Evolutionary conservation across 2,797 vertebrate species (phyloP).

Genomic region (Aphelocoma californica): DNA sequence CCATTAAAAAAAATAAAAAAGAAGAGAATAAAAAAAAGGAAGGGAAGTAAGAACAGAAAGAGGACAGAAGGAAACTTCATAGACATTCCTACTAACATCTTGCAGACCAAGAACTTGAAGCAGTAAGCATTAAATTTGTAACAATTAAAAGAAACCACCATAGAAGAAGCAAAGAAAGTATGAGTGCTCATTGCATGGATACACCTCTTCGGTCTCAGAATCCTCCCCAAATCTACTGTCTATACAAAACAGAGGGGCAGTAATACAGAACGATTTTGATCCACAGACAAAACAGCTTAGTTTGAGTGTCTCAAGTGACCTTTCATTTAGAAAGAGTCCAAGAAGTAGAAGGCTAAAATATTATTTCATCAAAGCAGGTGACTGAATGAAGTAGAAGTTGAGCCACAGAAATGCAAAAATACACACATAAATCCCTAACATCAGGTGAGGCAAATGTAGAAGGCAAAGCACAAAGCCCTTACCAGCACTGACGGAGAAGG

Average conservation of each 20-base stretch:
- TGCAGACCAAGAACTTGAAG: not conserved
- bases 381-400: not conserved
- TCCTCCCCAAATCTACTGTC: not conserved
- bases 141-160: not conserved
- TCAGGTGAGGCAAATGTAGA: not conserved
- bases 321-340: not conserved
- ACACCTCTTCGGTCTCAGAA: not conserved
- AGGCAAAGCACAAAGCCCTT: not conserved
- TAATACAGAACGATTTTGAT: not conserved
- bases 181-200: not conserved
- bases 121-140: not conserved
- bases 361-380: not conserved
- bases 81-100: not conserved
- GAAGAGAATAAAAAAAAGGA: not conserved
- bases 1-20: not conserved
- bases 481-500: not conserved
- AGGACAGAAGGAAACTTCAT: not conserved
- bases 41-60: not conserved
- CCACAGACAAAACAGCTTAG: not conserved
- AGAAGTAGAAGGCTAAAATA: not conserved
- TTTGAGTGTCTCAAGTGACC: not conserved
- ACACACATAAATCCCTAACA: not conserved
- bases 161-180: not conserved
- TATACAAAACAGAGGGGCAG: not conserved
- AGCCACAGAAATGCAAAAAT: not conserved